Percentiles rank a stretch among this genome's conserved stretches.
Conservation (phyloP, 2,113 vertebrate species). For the Channa maculata region DNA sequence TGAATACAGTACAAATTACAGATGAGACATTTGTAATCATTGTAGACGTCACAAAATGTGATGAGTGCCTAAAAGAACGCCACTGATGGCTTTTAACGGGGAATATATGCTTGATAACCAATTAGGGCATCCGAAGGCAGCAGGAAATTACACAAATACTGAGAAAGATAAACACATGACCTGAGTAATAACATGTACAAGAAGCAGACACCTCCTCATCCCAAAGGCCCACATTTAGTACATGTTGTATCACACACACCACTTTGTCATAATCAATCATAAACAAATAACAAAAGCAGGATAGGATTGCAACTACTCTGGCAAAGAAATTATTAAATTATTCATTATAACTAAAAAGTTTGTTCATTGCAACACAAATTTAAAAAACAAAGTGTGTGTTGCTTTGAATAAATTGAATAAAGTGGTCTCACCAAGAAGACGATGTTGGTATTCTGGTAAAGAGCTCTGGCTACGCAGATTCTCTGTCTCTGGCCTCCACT, state of each 20-base stretch:
- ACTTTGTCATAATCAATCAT: background rate
- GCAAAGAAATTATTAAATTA: background rate
- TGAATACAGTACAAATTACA: background rate
- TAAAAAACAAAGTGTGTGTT: too few relatives aligned
- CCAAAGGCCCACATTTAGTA: background rate
- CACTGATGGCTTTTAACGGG: slow-evolving; percentile 24
- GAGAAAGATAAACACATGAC: slow-evolving; percentile 59
- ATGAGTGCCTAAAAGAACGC: slow-evolving; percentile 34
- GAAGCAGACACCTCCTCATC: slow-evolving; percentile 43
- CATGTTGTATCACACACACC: background rate
- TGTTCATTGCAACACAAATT: too few relatives aligned
- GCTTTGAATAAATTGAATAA: too few relatives aligned
- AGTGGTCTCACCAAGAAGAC: slow-evolving; percentile 91
- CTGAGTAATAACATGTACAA: background rate
- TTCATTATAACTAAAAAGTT: too few relatives aligned
- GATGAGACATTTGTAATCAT: background rate
- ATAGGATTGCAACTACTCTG: background rate
- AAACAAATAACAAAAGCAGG: background rate
- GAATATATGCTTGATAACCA: background rate
- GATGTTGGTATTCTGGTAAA: slow-evolving; percentile 98
- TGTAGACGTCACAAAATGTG: slow-evolving; percentile 36
- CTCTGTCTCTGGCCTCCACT: slow-evolving; percentile 97
- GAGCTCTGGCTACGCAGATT: slow-evolving; percentile 95
- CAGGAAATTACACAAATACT: slow-evolving; percentile 43
- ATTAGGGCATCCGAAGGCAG: slow-evolving; percentile 7